These are phyloP conservation scores for Lepidocyrtoides sp. DNA, from an alignment of 2,888 invertebrate species.

Conservation along the genomic window DNA sequence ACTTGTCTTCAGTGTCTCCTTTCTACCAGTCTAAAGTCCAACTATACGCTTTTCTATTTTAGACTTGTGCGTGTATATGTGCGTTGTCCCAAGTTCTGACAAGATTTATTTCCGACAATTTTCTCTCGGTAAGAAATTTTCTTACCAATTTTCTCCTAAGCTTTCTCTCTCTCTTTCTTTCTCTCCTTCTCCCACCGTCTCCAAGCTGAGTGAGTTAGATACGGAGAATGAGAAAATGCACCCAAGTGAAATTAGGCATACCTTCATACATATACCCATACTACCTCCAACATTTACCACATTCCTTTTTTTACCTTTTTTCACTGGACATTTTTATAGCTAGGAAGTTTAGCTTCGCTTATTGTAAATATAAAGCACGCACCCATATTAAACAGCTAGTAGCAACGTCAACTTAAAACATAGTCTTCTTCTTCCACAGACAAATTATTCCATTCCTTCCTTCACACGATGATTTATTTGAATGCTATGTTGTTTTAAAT, in stretches of 20 bases:
- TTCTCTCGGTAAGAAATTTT: slow-evolving; percentile 44
- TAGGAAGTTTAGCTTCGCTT: too few species aligned
- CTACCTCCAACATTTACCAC: background rate
- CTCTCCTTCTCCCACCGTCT: background rate
- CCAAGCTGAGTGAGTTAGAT: background rate
- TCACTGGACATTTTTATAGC: background rate
- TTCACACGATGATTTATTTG: slow-evolving; percentile 79
- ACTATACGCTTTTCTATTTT: background rate
- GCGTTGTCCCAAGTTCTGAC: slow-evolving; percentile 38
- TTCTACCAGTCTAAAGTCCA: background rate
- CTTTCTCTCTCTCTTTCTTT: background rate
- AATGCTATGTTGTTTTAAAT: slow-evolving; percentile 69
- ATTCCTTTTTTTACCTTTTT: background rate
- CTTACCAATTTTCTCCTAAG: slow-evolving; percentile 59
- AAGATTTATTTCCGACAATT: slow-evolving; percentile 72
- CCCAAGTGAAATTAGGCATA: slow-evolving; percentile 34
- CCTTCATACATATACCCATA: background rate
- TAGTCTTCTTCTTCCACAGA: background rate
- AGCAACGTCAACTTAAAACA: too few species aligned
- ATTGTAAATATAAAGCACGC: too few species aligned
- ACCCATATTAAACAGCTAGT: too few species aligned
- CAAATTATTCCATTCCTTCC: slow-evolving; percentile 79
- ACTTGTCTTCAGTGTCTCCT: background rate
- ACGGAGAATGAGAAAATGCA: slow-evolving; percentile 13
- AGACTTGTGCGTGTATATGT: background rate